Conservation (phyloP, 2,113 vertebrate genomes). For the Scophthalmus maximus region DNA sequence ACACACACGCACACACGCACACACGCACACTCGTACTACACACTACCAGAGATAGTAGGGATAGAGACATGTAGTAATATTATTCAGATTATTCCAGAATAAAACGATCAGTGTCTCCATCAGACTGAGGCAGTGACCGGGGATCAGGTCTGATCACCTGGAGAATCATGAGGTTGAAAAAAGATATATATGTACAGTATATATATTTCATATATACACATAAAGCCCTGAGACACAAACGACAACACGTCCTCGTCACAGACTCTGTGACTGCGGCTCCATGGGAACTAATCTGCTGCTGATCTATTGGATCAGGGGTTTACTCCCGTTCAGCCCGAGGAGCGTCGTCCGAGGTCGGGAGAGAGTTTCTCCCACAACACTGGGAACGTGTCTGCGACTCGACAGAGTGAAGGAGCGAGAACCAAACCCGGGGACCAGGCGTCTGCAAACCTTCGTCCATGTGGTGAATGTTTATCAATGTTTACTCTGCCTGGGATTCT, state of each 20-base stretch:
- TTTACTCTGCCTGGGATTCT: not conserved
- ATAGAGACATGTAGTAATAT: not conserved
- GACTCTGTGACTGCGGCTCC: not conserved
- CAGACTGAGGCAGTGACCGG: not conserved
- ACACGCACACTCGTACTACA: slow-evolving; percentile 6
- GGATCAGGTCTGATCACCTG: not conserved
- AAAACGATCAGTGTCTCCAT: not conserved
- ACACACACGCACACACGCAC: slow-evolving; percentile 7
- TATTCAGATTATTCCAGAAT: not conserved
- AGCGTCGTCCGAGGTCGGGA: too few species aligned
- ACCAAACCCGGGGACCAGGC: not conserved
- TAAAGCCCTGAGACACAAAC: too few species aligned
- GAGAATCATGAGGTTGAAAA: too few species aligned
- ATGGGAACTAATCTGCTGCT: not conserved
- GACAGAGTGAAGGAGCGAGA: not conserved
- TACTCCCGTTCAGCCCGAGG: not conserved
- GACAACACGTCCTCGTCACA: too few species aligned
- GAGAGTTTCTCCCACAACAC: too few species aligned
- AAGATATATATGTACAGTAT: too few species aligned
- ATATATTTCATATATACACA: too few species aligned
- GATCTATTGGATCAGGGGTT: not conserved
- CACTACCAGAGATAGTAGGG: not conserved
- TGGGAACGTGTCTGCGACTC: too few species aligned
- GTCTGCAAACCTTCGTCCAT: slow-evolving; percentile 13
- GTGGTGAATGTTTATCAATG: not conserved